Evolutionary conservation across 2,113 vertebrate species (phyloP).

Genomic region (Camelus dromedarius): DNA sequence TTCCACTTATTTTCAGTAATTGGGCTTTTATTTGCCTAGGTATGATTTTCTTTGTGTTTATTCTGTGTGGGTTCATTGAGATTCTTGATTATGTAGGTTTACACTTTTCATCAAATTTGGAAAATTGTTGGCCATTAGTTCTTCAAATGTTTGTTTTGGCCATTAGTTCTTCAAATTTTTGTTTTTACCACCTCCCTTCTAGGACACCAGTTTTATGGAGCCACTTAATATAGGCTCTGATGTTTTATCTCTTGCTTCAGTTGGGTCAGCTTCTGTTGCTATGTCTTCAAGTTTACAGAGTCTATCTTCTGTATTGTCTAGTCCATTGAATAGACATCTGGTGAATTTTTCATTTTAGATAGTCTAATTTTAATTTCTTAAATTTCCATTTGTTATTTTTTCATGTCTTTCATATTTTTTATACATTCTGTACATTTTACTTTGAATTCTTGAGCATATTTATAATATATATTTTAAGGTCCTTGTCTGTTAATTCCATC

Average conservation of each 20-base stretch:
- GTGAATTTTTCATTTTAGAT: not conserved
- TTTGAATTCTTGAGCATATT: not conserved
- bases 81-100: not conserved
- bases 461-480: not conserved
- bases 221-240: not conserved
- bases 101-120: not conserved
- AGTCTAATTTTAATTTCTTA: not conserved
- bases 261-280: not conserved
- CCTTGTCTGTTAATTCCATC: not conserved
- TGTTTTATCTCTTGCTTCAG: not conserved
- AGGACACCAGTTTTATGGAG: not conserved
- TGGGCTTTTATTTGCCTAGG: not conserved
- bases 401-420: not conserved
- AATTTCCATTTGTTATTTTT: not conserved
- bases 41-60: not conserved
- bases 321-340: not conserved
- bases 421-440: not conserved
- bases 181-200: not conserved
- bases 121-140: not conserved
- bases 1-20: not conserved
- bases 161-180: not conserved
- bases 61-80: not conserved
- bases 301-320: not conserved
- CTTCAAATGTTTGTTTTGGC: not conserved
- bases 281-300: not conserved